Evolutionary conservation across 2,888 invertebrate genomes (phyloP), one percentile per base, ranked within the genome.

Genomic region (Morpho deidamia): DNA sequence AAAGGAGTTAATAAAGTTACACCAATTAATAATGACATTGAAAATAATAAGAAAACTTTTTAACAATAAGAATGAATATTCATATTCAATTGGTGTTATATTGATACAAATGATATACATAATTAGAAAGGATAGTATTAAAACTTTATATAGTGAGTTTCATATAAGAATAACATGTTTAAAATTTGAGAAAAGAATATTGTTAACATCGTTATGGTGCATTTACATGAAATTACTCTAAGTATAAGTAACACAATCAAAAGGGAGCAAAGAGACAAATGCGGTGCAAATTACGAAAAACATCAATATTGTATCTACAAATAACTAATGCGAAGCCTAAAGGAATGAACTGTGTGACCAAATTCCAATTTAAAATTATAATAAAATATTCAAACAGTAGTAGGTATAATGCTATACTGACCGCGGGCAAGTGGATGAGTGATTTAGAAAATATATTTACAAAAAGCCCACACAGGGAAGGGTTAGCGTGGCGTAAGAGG

Each of bases 381-480:
- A 71, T 75, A 69, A 69, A 69, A 69, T 63, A 68, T 66, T 68
- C 64, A 73, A 69, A 74, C 62, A 71, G 67, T 62, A 63, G 23
- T 1, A 23, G 23, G 53, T 53, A 63, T 58, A 57, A 55, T 68
- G 63, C 66, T 66, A 70, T 66, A 62, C 73, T 68, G 55, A 56
- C 61, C 59, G 70, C 66, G 67, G 66, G 65, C 71, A 61, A 51
- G 76, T 73, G 68, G 71, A 75, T 77, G 76, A 75, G 82, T 83
- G 83, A 81, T 82, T 81, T 72, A 73, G 76, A 78, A 61, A 76
- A 80, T 76, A 69, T 83, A 82, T 87, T 81, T 83, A 87, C 85
- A 86, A 79, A 80, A 81, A 76, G 78, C 73, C 83, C 76, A 79
- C 77, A 81, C 74, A 83, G 76, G 76, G 71, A 76, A 78, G 78